Base-by-base conservation (phyloP, 1,140 invertebrate genomes). In the Saccostrea cuccullata region DNA sequence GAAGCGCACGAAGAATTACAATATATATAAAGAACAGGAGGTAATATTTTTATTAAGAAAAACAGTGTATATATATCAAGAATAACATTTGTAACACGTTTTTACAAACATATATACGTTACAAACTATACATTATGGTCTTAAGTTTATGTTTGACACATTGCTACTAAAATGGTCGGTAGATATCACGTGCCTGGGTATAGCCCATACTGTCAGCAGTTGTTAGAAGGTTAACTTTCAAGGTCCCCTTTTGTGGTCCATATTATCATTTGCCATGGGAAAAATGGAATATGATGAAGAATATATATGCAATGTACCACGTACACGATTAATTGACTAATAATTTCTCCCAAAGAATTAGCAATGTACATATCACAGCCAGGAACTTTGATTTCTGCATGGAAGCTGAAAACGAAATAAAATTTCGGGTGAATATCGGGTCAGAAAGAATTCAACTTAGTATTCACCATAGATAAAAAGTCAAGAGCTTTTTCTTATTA, bases 341-440 rank as follows among this genome's bases (percentile, higher is more conserved):
- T 26, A 77, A 36, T 77, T 77, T 77, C 70, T 77, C 70, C 70
- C 70, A 77, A 36, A 77, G 23, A 30, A 36, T 77, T 36, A 77
- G 70, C 70, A 77, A 30, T 30, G 70, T 77, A 77, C 23, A 77
- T 77, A 77, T 77, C 70, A 77, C 70, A 77, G 70, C 70, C 15
- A 77, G 15, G 30, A 77, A 77, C 70, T 77, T 77, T 77, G 70
- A 77, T 77, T 77, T 77, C 70, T 77, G 70, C 26, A 77, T 77
- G 26, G 70, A 77, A 36, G 70, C 70, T 77, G 70, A 77, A 77
- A 77, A 17, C 15, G 11, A 12, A 30, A 36, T 9, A 13, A 30
- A 30, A 47, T 47, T 47, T 47, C 30, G 9, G 47, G 6, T 47
- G 47, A 47, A 47, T 47, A 47, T 47, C 9, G 47, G 47, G 47